Percentiles rank a stretch among this genome's conserved stretches.
phyloP scores from a whole-genome alignment of 2,113 vertebrate species.

The Labrus mixtus region DNA sequence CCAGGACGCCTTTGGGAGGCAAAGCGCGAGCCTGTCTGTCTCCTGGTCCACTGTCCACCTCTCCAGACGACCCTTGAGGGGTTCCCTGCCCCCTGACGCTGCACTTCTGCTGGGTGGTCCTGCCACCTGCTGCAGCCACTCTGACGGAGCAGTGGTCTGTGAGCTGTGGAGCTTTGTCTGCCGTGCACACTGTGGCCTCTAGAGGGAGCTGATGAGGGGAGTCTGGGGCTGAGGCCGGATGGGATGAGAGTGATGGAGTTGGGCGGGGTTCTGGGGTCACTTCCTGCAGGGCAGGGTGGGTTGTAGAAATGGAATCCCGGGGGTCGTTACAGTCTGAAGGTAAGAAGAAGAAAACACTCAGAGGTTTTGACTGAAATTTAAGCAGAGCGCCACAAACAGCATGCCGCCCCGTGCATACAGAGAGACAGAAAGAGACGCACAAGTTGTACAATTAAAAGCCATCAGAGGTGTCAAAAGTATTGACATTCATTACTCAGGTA shows the following conservation, averaged over 20 bases:
- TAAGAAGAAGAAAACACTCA: slow-evolving; percentile 60
- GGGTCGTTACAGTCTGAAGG: slow-evolving; percentile 91
- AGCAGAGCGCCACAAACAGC: slow-evolving; percentile 32
- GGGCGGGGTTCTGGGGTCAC: slow-evolving; percentile 91
- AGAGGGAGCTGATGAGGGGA: slow-evolving; percentile 90
- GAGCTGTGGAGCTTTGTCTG: slow-evolving; percentile 72
- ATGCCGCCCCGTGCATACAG: slow-evolving; percentile 66
- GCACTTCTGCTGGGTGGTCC: slow-evolving; percentile 88
- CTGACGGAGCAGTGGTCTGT: slow-evolving; percentile 75
- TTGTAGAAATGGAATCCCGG: slow-evolving; percentile 95
- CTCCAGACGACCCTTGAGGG: slow-evolving; percentile 77
- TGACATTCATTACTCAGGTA: no score
- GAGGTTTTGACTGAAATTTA: slow-evolving; percentile 34
- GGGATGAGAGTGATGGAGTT: slow-evolving; percentile 93
- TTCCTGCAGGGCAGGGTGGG: slow-evolving; percentile 97
- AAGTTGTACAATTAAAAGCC: not conserved
- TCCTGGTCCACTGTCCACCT: slow-evolving; percentile 74
- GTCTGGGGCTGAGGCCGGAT: slow-evolving; percentile 92
- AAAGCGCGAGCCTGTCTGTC: slow-evolving; percentile 77
- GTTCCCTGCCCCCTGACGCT: slow-evolving; percentile 80
- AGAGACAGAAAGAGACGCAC: slow-evolving; percentile 4
- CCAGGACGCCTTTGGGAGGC: slow-evolving; percentile 82
- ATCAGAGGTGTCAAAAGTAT: no score
- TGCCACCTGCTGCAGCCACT: slow-evolving; percentile 87
- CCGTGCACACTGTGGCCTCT: slow-evolving; percentile 84